A percentile compares a stretch with the other conserved stretches of the same genome.
Evolutionary conservation across 2,888 invertebrate species (phyloP).

Genomic region (Limenitis camilla): DNA sequence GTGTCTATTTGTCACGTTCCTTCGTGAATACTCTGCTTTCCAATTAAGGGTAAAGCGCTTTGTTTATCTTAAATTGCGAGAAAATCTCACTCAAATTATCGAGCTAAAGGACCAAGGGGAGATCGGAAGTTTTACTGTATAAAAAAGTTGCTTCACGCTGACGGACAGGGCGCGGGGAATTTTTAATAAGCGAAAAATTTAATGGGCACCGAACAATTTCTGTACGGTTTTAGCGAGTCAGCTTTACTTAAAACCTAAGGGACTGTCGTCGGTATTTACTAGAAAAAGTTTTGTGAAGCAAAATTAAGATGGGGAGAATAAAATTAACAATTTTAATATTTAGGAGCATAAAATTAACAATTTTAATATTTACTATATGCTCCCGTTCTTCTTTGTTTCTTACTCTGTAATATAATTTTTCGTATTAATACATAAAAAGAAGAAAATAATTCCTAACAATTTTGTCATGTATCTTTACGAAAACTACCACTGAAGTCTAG

Average conservation of each 20-base stretch:
- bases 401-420: too few relatives aligned
- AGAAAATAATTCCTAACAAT: too few relatives aligned
- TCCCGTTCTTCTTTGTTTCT: too few relatives aligned
- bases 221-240: conserved; percentile 54
- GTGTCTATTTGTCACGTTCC: conserved; percentile 75
- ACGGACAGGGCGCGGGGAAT: conserved; percentile 66
- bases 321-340: too few relatives aligned
- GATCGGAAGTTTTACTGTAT: conserved; percentile 67
- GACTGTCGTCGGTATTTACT: conserved; percentile 30
- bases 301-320: too few relatives aligned
- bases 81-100: conserved; percentile 76
- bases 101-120: conserved; percentile 68
- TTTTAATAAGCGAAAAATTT: conserved; percentile 75
- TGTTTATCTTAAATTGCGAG: conserved; percentile 76
- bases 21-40: conserved; percentile 73
- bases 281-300: neutral
- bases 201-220: conserved; percentile 60
- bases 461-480: too few relatives aligned
- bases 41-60: conserved; percentile 75
- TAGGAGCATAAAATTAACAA: too few relatives aligned
- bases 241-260: conserved; percentile 34
- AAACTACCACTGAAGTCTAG: too few relatives aligned
- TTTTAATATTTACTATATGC: too few relatives aligned
- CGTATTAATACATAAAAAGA: too few relatives aligned
- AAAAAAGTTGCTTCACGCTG: conserved; percentile 68